These are phyloP conservation scores for Stegodyphus dumicola DNA, from an alignment of 1,140 invertebrate genomes.

Conservation along the genomic window DNA sequence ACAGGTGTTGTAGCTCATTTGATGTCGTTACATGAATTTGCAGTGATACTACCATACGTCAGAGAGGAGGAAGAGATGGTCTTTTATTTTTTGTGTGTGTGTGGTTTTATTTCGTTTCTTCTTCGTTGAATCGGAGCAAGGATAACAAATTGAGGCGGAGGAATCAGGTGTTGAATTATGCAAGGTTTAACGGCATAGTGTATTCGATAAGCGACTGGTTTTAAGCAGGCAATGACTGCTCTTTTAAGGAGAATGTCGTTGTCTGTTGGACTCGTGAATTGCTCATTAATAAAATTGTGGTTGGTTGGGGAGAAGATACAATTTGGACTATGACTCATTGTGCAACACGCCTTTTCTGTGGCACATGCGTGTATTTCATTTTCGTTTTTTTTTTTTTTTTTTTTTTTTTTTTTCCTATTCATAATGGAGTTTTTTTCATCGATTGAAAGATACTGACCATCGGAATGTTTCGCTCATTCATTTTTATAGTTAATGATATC, in stretches of 20 bases:
- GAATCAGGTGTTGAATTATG: constrained; percentile 36
- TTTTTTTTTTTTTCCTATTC: too few species aligned
- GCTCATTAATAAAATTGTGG: constrained; percentile 27
- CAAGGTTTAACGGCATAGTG: constrained; percentile 17
- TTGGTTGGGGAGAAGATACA: not conserved
- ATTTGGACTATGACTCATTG: not conserved
- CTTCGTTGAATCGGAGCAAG: not conserved
- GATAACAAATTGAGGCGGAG: constrained; percentile 39
- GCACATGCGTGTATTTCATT: too few species aligned
- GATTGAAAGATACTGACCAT: too few species aligned
- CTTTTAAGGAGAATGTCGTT: constrained; percentile 32
- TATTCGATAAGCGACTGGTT: constrained; percentile 23
- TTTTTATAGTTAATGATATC: too few species aligned
- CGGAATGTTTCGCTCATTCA: too few species aligned
- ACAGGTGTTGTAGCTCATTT: constrained; percentile 42
- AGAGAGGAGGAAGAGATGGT: not conserved
- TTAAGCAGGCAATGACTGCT: not conserved
- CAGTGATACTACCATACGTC: constrained; percentile 23
- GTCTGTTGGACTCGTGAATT: constrained; percentile 17
- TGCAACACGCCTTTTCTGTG: too few species aligned
- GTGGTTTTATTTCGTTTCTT: not conserved
- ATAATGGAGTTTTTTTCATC: too few species aligned
- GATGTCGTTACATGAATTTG: constrained; percentile 22
- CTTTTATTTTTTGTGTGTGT: not conserved
- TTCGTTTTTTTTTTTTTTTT: too few species aligned